phyloP scores from a whole-genome alignment of 2,888 invertebrate genomes.

The Atethmia centrago region DNA sequence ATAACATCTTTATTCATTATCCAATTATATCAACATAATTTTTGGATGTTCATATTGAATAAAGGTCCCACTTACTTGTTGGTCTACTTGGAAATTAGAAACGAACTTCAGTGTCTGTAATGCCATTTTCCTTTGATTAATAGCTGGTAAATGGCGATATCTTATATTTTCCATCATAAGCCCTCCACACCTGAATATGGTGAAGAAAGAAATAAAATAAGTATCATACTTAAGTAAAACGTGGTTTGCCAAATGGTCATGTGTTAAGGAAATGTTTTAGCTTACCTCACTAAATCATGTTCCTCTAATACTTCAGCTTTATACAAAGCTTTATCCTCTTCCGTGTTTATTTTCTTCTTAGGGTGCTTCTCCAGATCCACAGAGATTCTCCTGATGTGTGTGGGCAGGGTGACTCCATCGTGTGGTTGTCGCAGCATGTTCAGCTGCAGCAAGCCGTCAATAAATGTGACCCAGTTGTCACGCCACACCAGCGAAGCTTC shows the following conservation, averaged over 20 bases:
- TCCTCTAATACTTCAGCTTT: conserved; percentile 44
- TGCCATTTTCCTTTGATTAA: conserved; percentile 35
- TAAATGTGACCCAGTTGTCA: conserved; percentile 94
- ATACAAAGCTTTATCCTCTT: conserved; percentile 18
- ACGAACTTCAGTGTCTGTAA: conserved; percentile 62
- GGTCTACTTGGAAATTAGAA: conserved; percentile 47
- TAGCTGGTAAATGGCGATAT: conserved; percentile 55
- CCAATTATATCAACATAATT: neutral
- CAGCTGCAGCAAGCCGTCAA: conserved; percentile 95
- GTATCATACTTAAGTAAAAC: neutral
- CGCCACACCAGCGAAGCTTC: conserved; percentile 90
- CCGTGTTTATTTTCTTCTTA: conserved; percentile 1
- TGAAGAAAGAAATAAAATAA: neutral
- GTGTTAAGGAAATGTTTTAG: neutral
- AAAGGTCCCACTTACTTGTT: conserved; percentile 60
- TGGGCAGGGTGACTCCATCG: conserved; percentile 92
- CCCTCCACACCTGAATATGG: conserved; percentile 70
- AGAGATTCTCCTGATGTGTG: conserved; percentile 70
- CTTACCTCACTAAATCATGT: conserved; percentile 49
- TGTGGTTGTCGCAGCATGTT: conserved; percentile 91
- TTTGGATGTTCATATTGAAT: neutral
- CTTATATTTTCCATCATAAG: conserved; percentile 65
- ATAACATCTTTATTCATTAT: neutral
- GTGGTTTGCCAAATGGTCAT: neutral
- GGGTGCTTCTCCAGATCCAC: conserved; percentile 65